These are phyloP conservation scores for Cladopsammia gracilis DNA, from an alignment of 64 coral and sea anemone genomes.

Conservation along the genomic window DNA sequence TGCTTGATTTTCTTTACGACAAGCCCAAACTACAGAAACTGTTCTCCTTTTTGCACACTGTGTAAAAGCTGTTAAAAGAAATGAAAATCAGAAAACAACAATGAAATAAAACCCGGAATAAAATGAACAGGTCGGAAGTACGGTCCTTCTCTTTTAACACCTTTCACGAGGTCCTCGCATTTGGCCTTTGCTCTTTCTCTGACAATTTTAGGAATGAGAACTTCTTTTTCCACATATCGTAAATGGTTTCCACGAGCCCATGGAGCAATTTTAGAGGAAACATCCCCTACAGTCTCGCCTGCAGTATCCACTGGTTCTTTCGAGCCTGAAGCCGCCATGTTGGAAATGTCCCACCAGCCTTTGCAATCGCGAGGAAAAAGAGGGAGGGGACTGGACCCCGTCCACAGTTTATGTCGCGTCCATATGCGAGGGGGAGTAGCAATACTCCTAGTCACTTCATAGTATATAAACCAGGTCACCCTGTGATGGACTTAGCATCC, in stretches of 20 bases:
- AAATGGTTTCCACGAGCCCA: conserved; percentile 85
- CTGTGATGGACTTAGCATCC: too few species aligned
- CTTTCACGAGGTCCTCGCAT: conserved; percentile 92
- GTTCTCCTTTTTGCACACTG: conserved; percentile 92
- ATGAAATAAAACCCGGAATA: too few species aligned
- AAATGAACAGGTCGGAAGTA: too few species aligned
- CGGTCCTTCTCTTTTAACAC: neutral
- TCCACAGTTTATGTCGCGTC: too few species aligned
- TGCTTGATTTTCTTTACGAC: conserved; percentile 86
- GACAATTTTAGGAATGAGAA: conserved; percentile 97
- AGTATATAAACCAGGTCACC: too few species aligned
- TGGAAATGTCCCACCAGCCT: neutral
- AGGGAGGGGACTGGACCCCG: too few species aligned
- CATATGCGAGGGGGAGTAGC: too few species aligned
- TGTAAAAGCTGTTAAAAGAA: conserved; percentile 75
- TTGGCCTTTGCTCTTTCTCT: conserved; percentile 86
- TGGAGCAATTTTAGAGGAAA: conserved; percentile 61
- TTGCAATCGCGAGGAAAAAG: neutral
- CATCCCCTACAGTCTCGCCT: neutral
- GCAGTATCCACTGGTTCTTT: neutral
- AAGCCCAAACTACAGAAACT: conserved; percentile 81
- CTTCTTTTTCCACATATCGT: conserved; percentile 94
- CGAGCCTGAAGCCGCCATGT: neutral
- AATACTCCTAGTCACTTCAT: too few species aligned
- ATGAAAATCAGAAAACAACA: neutral